These are phyloP conservation scores for Stenichneumon culpator DNA, from an alignment of 2,888 invertebrate species.

Conservation along the genomic window DNA sequence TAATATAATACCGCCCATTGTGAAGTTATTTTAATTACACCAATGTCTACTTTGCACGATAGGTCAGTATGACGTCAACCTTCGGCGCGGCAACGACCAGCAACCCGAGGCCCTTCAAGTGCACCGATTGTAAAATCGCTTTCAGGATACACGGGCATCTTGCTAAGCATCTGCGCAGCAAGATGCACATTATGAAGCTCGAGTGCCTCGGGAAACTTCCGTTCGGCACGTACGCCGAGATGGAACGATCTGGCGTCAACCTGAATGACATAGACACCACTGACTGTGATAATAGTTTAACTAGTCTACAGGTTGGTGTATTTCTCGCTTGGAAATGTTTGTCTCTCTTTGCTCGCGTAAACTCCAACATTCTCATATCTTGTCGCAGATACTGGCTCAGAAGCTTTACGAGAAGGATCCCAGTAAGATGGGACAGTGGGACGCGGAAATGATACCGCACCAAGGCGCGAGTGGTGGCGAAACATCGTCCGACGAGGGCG, in stretches of 20 bases:
- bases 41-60: conserved; percentile 25
- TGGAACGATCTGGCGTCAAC: conserved; percentile 95
- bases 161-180: conserved; percentile 98
- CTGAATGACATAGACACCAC: conserved; percentile 98
- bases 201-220: conserved; percentile 97
- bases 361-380: conserved; percentile 17
- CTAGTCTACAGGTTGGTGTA: conserved; percentile 90
- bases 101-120: conserved; percentile 98
- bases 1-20: background rate
- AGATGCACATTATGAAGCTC: conserved; percentile 97
- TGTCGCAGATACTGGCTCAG: conserved; percentile 90
- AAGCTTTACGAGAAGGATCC: conserved; percentile 94
- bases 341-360: conserved; percentile 1
- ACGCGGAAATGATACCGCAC: conserved; percentile 84
- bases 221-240: conserved; percentile 97
- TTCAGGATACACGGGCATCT: conserved; percentile 98
- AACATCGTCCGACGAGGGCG: conserved; percentile 87
- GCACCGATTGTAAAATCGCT: conserved; percentile 97
- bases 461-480: conserved; percentile 85
- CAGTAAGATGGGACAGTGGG: conserved; percentile 90
- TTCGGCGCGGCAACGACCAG: conserved; percentile 93
- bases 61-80: conserved; percentile 92
- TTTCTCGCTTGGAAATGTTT: background rate
- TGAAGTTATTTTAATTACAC: background rate
- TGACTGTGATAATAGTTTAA: conserved; percentile 97